A percentile compares a stretch with the other conserved stretches of the same genome.
Evolutionary conservation across 2,113 vertebrate species (phyloP).

Genomic region (Aythya baeri): DNA sequence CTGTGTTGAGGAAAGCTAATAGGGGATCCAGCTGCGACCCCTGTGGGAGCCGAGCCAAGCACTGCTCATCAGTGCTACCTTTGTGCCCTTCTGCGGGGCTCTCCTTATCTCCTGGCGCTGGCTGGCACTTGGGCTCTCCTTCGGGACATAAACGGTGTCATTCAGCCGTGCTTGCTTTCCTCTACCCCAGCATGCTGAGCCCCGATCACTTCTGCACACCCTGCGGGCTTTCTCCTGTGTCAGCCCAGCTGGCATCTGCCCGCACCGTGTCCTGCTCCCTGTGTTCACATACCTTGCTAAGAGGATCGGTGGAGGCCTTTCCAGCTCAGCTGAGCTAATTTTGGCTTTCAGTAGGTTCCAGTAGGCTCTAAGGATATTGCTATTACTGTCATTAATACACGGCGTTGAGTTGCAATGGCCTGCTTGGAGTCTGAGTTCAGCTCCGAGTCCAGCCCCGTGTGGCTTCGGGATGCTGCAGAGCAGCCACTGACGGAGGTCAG

Average conservation of each 20-base stretch:
- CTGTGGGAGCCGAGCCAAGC: slow-evolving; percentile 6
- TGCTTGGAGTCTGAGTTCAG: not conserved
- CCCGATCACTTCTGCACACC: not conserved
- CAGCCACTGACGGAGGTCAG: not conserved
- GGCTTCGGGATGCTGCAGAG: not conserved
- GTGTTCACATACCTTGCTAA: not conserved
- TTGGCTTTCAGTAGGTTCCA: not conserved
- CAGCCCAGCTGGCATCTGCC: not conserved
- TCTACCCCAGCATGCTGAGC: not conserved
- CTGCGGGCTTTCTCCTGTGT: not conserved
- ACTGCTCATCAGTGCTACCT: slow-evolving; percentile 37
- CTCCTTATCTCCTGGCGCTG: slow-evolving; percentile 48
- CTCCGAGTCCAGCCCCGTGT: not conserved
- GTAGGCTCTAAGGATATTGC: not conserved
- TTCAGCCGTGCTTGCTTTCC: not conserved
- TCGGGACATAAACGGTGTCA: slow-evolving; percentile 12
- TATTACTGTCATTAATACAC: not conserved
- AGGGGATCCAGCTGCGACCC: slow-evolving; percentile 57
- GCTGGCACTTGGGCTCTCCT: slow-evolving; percentile 60
- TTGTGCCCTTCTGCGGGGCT: slow-evolving; percentile 9
- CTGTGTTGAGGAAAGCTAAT: slow-evolving; percentile 41
- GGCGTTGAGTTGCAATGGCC: not conserved
- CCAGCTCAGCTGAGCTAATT: not conserved
- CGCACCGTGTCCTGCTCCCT: not conserved
- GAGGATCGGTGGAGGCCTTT: not conserved